A percentile compares a stretch with the other conserved stretches of the same genome.
Evolutionary conservation across 2,888 invertebrate genomes (phyloP).

Genomic region (Halocaridina rubra): DNA sequence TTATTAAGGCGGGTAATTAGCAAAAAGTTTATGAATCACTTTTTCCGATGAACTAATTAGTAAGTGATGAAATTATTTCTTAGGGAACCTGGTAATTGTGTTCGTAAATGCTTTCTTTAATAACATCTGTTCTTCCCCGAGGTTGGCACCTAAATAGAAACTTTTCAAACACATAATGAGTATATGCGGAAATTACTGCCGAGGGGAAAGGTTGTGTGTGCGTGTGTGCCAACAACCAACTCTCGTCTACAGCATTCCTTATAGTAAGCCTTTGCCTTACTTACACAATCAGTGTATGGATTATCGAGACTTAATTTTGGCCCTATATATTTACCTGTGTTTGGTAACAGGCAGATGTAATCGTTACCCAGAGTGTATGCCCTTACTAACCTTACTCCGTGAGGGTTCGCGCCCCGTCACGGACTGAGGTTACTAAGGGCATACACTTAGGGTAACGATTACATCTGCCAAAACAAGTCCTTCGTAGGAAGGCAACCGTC

Average conservation of each 20-base stretch:
- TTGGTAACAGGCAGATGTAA: no score
- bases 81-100: conserved; percentile 31
- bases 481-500: no score
- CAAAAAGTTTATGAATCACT: conserved; percentile 14
- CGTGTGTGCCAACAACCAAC: not conserved
- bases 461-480: no score
- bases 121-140: not conserved
- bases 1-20: not conserved
- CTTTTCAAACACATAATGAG: not conserved
- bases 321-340: no score
- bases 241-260: not conserved
- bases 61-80: conserved; percentile 25
- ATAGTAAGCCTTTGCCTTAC: not conserved
- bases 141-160: not conserved
- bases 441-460: no score
- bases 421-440: no score
- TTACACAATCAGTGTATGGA: not conserved
- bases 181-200: not conserved
- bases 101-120: conserved; percentile 25
- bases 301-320: not conserved
- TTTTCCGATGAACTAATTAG: conserved; percentile 27
- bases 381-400: no score
- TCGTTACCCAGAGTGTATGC: no score
- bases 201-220: not conserved
- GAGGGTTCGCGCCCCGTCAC: no score